Conservation (phyloP, 2,888 invertebrate species). For the Tachina lurida region DNA sequence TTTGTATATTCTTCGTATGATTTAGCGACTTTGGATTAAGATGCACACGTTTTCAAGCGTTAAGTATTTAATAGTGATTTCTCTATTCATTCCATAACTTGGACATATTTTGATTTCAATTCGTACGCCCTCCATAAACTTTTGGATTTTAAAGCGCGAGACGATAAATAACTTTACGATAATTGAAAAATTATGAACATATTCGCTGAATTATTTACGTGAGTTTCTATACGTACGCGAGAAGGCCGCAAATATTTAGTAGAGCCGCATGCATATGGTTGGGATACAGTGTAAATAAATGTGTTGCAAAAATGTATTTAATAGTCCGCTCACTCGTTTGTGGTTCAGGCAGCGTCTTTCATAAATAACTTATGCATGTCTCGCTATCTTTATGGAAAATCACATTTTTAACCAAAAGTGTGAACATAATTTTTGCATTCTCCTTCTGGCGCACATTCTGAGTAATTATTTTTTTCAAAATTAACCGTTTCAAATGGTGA, state of each 20-base stretch:
- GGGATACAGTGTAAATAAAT: background rate
- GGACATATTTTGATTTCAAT: conserved; percentile 70
- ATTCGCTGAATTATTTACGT: conserved; percentile 57
- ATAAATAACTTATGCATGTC: conserved; percentile 16
- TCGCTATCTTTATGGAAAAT: conserved; percentile 51
- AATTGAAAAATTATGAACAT: conserved; percentile 72
- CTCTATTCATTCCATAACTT: conserved; percentile 54
- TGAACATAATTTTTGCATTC: conserved; percentile 52
- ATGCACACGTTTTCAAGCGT: conserved; percentile 62
- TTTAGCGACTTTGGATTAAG: conserved; percentile 57
- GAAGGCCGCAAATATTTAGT: background rate
- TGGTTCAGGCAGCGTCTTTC: background rate
- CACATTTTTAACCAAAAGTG: conserved; percentile 40
- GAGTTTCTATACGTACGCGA: background rate
- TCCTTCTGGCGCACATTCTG: conserved; percentile 34
- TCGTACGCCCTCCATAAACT: conserved; percentile 63
- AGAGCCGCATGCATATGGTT: background rate
- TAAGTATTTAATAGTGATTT: conserved; percentile 58
- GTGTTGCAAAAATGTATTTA: background rate
- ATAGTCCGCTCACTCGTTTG: background rate
- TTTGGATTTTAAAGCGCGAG: conserved; percentile 50
- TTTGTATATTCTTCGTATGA: conserved; percentile 32
- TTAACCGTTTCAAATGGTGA: conserved; percentile 6
- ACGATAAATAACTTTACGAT: conserved; percentile 69
- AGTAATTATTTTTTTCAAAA: conserved; percentile 37